A percentile compares a stretch with the other conserved stretches of the same genome.
Evolutionary conservation across 2,113 vertebrate genomes (phyloP).

Genomic region (Vulpes lagopus): DNA sequence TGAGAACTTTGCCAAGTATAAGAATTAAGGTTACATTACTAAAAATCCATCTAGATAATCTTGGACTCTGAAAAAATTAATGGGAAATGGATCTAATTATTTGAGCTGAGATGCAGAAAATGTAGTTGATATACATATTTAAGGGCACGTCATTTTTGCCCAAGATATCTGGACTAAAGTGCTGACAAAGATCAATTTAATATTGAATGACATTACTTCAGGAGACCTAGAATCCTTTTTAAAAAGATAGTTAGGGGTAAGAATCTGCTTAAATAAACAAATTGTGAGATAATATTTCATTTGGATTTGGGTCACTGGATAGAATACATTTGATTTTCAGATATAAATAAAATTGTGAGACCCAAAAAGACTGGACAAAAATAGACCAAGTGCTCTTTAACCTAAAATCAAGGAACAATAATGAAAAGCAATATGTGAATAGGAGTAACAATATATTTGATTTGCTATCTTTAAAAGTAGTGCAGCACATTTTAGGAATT

Average conservation of each 20-base stretch:
- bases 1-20: conserved; percentile 64
- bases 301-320: conserved; percentile 29
- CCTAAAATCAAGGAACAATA: neutral
- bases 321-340: conserved; percentile 22
- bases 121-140: conserved; percentile 63
- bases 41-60: conserved; percentile 64
- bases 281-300: conserved; percentile 42
- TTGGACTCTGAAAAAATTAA: conserved; percentile 62
- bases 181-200: conserved; percentile 58
- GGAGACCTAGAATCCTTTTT: neutral
- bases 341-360: conserved; percentile 27
- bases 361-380: neutral
- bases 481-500: conserved; percentile 8
- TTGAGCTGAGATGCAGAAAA: conserved; percentile 60
- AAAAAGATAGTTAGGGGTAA: neutral
- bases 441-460: neutral
- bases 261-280: conserved; percentile 62
- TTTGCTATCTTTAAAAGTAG: neutral
- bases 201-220: conserved; percentile 49
- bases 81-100: conserved; percentile 70
- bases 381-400: conserved; percentile 22
- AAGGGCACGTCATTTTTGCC: conserved; percentile 40
- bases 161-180: conserved; percentile 51
- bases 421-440: conserved; percentile 41
- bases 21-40: conserved; percentile 69